Percentiles rank a stretch among this genome's conserved stretches.
These are phyloP conservation scores for Antennarius maculatus DNA, from an alignment of 2,797 vertebrate species.

Conservation along the genomic window DNA sequence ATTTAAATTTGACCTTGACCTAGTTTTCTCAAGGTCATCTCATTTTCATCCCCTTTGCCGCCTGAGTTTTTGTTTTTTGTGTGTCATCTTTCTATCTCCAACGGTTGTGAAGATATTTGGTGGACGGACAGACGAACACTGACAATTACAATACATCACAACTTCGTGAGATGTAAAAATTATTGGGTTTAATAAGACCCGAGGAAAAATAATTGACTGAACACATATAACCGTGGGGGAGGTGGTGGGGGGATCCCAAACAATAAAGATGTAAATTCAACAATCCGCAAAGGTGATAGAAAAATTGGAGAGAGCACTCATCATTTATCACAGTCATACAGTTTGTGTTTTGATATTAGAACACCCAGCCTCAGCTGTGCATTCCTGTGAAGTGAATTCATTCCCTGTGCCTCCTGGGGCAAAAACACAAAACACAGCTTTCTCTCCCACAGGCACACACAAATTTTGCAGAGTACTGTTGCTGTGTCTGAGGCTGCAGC, in stretches of 20 bases:
- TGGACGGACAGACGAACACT: no score
- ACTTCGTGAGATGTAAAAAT: no score
- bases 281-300: slow-evolving; percentile 1
- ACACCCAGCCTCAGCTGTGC: slow-evolving; percentile 74
- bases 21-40: no score
- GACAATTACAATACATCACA: no score
- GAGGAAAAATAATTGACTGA: not conserved
- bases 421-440: slow-evolving; percentile 20
- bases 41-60: no score
- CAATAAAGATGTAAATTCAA: not conserved
- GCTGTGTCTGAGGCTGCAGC: slow-evolving; percentile 68
- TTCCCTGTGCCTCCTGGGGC: slow-evolving; percentile 66
- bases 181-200: not conserved
- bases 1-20: no score
- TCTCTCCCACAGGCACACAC: slow-evolving; percentile 22
- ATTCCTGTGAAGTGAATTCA: slow-evolving; percentile 82
- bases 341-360: slow-evolving; percentile 64
- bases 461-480: slow-evolving; percentile 42
- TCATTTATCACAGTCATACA: slow-evolving; percentile 47
- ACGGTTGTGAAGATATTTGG: no score
- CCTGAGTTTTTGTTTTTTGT: no score
- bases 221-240: not conserved
- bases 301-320: slow-evolving; percentile 7
- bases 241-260: not conserved
- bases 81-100: no score